Evolutionary conservation across 1,140 invertebrate species (phyloP).

Genomic region (Arion vulgaris): DNA sequence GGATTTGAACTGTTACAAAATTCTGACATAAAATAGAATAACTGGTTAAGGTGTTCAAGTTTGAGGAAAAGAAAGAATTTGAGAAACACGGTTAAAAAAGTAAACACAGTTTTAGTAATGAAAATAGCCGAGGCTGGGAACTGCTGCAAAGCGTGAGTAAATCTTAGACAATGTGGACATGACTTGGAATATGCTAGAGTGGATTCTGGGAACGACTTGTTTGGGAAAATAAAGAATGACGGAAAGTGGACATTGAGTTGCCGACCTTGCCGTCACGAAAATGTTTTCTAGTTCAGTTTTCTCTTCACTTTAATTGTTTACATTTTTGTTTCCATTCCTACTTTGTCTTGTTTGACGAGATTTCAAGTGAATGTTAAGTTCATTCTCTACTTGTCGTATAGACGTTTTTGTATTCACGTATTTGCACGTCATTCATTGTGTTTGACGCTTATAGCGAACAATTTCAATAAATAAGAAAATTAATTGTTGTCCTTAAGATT

Average conservation of each 20-base stretch:
- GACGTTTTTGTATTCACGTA: neutral
- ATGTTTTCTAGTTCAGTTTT: neutral
- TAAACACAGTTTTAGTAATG: neutral
- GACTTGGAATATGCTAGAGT: neutral
- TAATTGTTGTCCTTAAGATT: too few relatives aligned
- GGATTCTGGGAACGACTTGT: neutral
- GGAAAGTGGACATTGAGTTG: slow-evolving; percentile 18
- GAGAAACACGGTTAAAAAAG: too few relatives aligned
- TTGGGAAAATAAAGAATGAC: neutral
- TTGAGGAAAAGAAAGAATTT: too few relatives aligned
- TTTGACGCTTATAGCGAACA: too few relatives aligned
- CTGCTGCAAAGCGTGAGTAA: neutral
- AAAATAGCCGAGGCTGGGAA: neutral
- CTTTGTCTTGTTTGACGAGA: neutral
- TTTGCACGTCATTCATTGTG: too few relatives aligned
- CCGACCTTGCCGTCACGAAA: neutral
- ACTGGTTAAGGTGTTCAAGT: too few relatives aligned
- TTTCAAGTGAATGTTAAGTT: neutral
- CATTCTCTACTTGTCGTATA: neutral
- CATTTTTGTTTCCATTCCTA: neutral
- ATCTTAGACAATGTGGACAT: neutral
- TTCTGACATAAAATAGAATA: too few relatives aligned
- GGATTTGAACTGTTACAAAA: too few relatives aligned
- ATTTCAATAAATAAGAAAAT: too few relatives aligned
- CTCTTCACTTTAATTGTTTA: neutral